phyloP scores from a whole-genome alignment of 35 echinoderm and acorn worm genomes.

The Anneissia japonica region DNA sequence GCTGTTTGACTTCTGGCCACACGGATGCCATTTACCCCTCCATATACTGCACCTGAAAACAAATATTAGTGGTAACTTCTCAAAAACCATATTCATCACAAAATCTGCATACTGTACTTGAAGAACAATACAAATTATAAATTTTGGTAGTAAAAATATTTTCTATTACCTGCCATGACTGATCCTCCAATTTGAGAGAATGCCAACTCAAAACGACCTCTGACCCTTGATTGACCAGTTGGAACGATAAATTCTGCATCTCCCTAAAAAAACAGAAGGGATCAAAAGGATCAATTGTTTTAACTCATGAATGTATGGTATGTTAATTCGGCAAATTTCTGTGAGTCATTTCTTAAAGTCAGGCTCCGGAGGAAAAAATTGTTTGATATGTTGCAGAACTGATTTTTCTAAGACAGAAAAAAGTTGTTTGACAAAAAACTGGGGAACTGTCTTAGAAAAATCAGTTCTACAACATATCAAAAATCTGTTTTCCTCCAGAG shows the following conservation, averaged over 20 bases:
- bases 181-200: conserved; percentile 98
- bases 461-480: too few relatives aligned
- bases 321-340: background rate
- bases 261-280: conserved; percentile 42
- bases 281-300: conserved; percentile 13
- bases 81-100: background rate
- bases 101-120: too few relatives aligned
- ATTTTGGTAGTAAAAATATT: too few relatives aligned
- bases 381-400: background rate
- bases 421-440: background rate
- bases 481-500: too few relatives aligned
- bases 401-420: background rate
- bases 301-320: background rate
- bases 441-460: too few relatives aligned
- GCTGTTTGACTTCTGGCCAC: conserved; percentile 68
- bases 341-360: background rate
- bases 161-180: conserved; percentile 88
- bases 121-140: too few relatives aligned
- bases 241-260: conserved; percentile 93
- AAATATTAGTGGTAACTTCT: background rate
- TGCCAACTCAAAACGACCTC: conserved; percentile 91
- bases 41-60: conserved; percentile 72
- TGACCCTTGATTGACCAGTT: conserved; percentile 68
- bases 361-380: background rate
- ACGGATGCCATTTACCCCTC: conserved; percentile 71